Percentiles rank a stretch among this genome's conserved stretches.
Conservation (phyloP, 23 tunicate genomes). For the Diplosoma virens region DNA sequence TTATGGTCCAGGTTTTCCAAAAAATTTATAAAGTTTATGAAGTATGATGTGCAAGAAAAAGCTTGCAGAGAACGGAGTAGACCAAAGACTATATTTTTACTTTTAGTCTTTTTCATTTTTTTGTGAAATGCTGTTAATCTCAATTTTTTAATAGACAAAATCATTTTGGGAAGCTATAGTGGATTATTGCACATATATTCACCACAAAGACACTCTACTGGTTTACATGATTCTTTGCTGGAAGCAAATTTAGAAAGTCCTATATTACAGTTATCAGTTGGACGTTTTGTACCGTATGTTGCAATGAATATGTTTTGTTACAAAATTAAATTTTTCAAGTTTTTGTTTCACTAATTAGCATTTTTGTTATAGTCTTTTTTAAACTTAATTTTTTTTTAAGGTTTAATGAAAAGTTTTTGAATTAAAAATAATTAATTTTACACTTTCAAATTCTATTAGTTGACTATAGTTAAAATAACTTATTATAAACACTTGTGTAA, state of each 20-base stretch:
- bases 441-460: background rate
- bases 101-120: background rate
- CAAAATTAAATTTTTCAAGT: background rate
- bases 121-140: background rate
- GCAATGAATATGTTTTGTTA: too few species aligned
- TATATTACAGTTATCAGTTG: slow-evolving; percentile 59
- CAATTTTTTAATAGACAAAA: slow-evolving; percentile 46
- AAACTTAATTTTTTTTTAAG: background rate
- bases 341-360: background rate
- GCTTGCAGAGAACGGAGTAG: too few species aligned
- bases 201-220: slow-evolving; percentile 36
- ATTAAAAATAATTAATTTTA: background rate
- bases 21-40: too few species aligned
- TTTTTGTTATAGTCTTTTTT: background rate
- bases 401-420: too few species aligned
- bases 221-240: slow-evolving; percentile 63
- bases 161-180: slow-evolving; percentile 65
- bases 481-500: background rate
- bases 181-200: slow-evolving; percentile 66
- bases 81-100: too few species aligned
- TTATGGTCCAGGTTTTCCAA: too few species aligned
- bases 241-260: slow-evolving; percentile 60
- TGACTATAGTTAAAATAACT: background rate
- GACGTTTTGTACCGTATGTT: slow-evolving; percentile 84
- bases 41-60: too few species aligned